These are phyloP conservation scores for Pogonognathellus flavescens DNA, from an alignment of 1,140 invertebrate genomes.

Conservation along the genomic window DNA sequence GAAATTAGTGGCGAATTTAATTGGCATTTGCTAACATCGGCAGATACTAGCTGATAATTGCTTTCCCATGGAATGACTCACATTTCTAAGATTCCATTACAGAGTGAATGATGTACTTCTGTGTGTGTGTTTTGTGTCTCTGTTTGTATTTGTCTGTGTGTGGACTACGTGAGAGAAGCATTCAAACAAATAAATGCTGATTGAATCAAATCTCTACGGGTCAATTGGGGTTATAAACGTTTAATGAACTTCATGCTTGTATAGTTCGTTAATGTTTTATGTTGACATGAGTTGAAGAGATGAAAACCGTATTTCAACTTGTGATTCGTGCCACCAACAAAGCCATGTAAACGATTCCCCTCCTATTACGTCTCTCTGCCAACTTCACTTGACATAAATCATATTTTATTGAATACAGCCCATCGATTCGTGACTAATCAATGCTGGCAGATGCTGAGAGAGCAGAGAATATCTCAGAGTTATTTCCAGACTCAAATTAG, in stretches of 20 bases:
- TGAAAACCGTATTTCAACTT: constrained; percentile 44
- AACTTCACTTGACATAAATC: constrained; percentile 45
- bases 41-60: constrained; percentile 27
- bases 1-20: constrained; percentile 40
- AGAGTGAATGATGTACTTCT: background rate
- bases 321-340: constrained; percentile 36
- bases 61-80: constrained; percentile 16
- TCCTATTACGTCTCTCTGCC: constrained; percentile 25
- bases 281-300: constrained; percentile 47
- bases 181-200: constrained; percentile 3
- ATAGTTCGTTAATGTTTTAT: constrained; percentile 51
- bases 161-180: background rate
- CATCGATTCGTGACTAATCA: constrained; percentile 48
- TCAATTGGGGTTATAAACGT: constrained; percentile 34
- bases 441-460: constrained; percentile 47
- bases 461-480: constrained; percentile 10
- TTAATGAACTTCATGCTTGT: constrained; percentile 23
- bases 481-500: constrained; percentile 37
- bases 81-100: constrained; percentile 30
- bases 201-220: constrained; percentile 12
- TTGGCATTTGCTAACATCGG: background rate
- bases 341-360: constrained; percentile 36
- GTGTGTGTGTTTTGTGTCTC: too few species aligned
- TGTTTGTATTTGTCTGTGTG: too few species aligned
- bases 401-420: constrained; percentile 45